Evolutionary conservation across 92 coral and sea anemone species (phyloP), one percentile per base, ranked within the genome.

Genomic region (Heliopora coerulea): DNA sequence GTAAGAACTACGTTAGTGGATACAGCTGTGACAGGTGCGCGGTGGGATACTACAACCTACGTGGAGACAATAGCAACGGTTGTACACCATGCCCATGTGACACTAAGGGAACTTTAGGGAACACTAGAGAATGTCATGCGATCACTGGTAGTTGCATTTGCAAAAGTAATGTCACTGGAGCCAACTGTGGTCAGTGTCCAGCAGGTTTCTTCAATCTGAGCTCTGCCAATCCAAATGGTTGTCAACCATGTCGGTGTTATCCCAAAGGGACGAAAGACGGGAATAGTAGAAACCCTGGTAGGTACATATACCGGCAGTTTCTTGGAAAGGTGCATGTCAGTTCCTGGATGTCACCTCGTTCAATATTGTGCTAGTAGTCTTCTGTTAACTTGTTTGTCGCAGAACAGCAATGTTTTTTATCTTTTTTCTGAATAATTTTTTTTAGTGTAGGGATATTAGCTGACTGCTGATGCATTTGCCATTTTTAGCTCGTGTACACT

Each of bases 141-240:
- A 79, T 73, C 32, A 88, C 96, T 8, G 97, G 99, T 25, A 83
- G 81, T 79, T 95, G 99, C 68, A 75, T 88, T 34, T 95, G 99
- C 49, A 95, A 95, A 64, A 84, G 75, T 25, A 50, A 83, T 63
- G 96, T 88, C 62, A 66, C 81, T 56, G 97, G 96, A 40, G 86
- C 79, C 75, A 83, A 63, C 0, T 95, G 99, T 59, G 79, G 80
- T 65, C 88, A 86, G 73, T 95, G 99, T 68, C 80, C 63, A 58
- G 31, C 48, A 15, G 99, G 99, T 4, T 85, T 84, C 20, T 95
- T 68, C 68, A 88, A 88, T 41, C 86, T 90, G 3, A 90, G 83
- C 73, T 85, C 83, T 15, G 73, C 89, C 65, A 79, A 88, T 78
- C 95, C 89, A 21, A 73, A 83, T 8, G 99, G 99, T 8, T 95